These are phyloP conservation scores for Anas platyrhynchos DNA, from an alignment of 2,113 vertebrate species.

Conservation along the genomic window DNA sequence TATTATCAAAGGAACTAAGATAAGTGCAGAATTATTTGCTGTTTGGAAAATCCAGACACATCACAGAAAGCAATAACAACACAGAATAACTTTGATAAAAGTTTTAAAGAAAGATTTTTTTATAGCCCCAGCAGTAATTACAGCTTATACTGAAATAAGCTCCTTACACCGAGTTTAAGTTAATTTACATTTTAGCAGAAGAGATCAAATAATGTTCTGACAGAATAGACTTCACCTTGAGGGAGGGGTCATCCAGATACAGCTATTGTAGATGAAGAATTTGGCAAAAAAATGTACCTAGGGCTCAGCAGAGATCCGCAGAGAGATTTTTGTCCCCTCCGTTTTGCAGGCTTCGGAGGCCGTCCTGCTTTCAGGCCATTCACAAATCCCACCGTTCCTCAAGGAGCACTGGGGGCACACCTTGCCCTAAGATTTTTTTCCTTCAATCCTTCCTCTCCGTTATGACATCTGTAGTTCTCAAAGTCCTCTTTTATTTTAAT, in stretches of 20 bases:
- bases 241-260: background rate
- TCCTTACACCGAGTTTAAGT: background rate
- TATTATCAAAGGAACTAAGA: conserved; percentile 47
- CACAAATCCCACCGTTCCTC: background rate
- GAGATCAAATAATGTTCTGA: background rate
- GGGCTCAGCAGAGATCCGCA: background rate
- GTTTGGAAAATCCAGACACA: conserved; percentile 58
- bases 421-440: background rate
- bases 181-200: conserved; percentile 21
- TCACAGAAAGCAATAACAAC: conserved; percentile 39
- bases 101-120: conserved; percentile 38
- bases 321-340: background rate
- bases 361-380: background rate
- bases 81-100: conserved; percentile 48
- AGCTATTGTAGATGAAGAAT: background rate
- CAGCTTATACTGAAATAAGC: conserved; percentile 38
- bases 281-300: background rate
- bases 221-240: background rate
- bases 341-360: background rate
- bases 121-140: conserved; percentile 28
- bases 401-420: background rate
- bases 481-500: background rate
- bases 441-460: background rate
- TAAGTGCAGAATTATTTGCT: conserved; percentile 55
- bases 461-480: background rate